Conservation (phyloP, 1,140 invertebrate species). For the Teleogryllus occipitalis region DNA sequence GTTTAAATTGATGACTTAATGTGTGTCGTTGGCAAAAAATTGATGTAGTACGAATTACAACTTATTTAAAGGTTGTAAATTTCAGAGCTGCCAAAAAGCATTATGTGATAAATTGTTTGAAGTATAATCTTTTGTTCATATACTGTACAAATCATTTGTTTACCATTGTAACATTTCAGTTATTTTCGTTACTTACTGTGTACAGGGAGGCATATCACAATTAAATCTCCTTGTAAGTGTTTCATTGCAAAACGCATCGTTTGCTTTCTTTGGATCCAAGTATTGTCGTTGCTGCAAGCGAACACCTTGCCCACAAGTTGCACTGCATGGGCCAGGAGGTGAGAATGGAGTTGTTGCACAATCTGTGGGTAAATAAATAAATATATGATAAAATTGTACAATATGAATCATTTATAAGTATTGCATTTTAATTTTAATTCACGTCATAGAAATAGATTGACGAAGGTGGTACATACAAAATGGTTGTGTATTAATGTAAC, state of each 20-base stretch:
- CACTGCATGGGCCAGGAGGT: constrained; percentile 45
- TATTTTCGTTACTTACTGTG: neutral
- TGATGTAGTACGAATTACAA: neutral
- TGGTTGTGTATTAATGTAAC: no score
- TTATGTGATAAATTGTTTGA: neutral
- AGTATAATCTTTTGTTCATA: neutral
- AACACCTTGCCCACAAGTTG: constrained; percentile 48
- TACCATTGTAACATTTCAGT: neutral
- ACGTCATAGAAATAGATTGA: no score
- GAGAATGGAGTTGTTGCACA: constrained; percentile 41
- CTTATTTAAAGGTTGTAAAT: neutral
- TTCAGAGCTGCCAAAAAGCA: neutral
- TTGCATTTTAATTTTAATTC: no score
- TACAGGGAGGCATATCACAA: neutral
- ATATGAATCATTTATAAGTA: neutral
- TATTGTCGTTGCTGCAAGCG: constrained; percentile 40
- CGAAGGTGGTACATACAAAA: no score
- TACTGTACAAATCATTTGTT: neutral
- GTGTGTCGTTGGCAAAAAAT: no score
- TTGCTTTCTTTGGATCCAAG: constrained; percentile 39
- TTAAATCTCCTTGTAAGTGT: neutral
- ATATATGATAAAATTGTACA: neutral
- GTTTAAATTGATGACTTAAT: no score
- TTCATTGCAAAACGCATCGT: constrained; percentile 35
- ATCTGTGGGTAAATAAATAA: constrained; percentile 27